Percentiles rank a stretch among this genome's conserved stretches.
Conservation (phyloP, 2,888 invertebrate species). For the Alviniconcha strummeri region DNA sequence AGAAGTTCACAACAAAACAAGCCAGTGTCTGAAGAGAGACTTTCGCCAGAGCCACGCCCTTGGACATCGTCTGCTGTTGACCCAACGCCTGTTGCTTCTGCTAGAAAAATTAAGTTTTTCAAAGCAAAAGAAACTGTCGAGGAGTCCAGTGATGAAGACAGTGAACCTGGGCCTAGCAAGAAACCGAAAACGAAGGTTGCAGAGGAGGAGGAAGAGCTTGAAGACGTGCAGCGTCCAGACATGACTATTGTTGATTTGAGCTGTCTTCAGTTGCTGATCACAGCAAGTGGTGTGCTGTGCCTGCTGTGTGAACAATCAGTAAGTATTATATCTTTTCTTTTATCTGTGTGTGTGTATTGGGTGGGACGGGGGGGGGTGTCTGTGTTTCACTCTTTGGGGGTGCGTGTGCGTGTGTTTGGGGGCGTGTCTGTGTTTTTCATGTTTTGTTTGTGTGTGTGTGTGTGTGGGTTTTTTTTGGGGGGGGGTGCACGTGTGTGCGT, state of each 20-base stretch:
- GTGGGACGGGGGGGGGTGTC: neutral
- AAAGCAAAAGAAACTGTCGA: too few relatives aligned
- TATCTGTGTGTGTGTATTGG: neutral
- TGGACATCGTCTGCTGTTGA: too few relatives aligned
- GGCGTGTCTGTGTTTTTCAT: too few relatives aligned
- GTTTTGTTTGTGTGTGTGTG: too few relatives aligned
- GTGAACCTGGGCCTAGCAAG: too few relatives aligned
- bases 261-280: neutral
- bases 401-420: constrained; percentile 11
- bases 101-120: too few relatives aligned
- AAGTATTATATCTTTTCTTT: neutral
- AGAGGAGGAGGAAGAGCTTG: neutral
- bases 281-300: neutral
- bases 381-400: neutral
- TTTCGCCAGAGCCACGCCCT: neutral
- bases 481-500: too few relatives aligned
- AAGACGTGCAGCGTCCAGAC: neutral
- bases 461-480: too few relatives aligned
- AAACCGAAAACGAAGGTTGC: too few relatives aligned
- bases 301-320: neutral
- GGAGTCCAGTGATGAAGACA: too few relatives aligned
- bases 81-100: too few relatives aligned
- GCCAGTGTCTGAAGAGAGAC: neutral
- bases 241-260: neutral
- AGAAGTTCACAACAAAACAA: neutral